Evolutionary conservation across 2,797 vertebrate species (phyloP).

Genomic region (Lepilemur septentrionalis): DNA sequence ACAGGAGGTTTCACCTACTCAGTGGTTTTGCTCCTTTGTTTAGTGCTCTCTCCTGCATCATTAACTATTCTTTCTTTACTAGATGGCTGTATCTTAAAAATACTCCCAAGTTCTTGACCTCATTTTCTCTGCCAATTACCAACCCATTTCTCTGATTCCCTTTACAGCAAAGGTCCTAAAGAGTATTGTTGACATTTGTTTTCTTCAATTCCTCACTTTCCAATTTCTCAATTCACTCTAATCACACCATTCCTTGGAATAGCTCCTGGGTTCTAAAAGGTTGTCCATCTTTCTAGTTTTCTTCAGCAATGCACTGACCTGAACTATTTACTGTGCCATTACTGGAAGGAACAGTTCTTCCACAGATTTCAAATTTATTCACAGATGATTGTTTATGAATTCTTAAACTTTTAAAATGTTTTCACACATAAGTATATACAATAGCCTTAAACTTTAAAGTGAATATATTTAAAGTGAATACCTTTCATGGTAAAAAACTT

Average conservation of each 20-base stretch:
- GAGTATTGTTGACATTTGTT: background rate
- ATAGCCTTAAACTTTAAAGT: background rate
- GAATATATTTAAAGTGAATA: background rate
- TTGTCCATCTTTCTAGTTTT: background rate
- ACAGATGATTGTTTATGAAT: background rate
- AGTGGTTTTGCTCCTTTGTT: background rate
- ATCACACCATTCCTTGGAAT: background rate
- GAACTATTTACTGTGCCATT: background rate
- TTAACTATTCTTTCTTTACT: background rate
- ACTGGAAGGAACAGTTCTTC: background rate
- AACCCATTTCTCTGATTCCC: background rate
- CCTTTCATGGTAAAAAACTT: conserved; percentile 28
- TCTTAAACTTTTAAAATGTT: conserved; percentile 33
- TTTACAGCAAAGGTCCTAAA: background rate
- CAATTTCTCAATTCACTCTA: background rate
- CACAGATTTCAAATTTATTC: conserved; percentile 8
- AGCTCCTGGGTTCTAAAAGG: background rate
- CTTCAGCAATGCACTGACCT: background rate
- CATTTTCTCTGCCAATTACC: background rate
- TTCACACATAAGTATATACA: background rate
- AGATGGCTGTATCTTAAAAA: conserved; percentile 15
- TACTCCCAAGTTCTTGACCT: background rate
- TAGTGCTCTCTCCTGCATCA: background rate
- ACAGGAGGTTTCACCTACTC: background rate
- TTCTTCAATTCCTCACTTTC: background rate